These are phyloP conservation scores for Odontocerum albicorne DNA, from an alignment of 2,888 invertebrate genomes.

Conservation along the genomic window DNA sequence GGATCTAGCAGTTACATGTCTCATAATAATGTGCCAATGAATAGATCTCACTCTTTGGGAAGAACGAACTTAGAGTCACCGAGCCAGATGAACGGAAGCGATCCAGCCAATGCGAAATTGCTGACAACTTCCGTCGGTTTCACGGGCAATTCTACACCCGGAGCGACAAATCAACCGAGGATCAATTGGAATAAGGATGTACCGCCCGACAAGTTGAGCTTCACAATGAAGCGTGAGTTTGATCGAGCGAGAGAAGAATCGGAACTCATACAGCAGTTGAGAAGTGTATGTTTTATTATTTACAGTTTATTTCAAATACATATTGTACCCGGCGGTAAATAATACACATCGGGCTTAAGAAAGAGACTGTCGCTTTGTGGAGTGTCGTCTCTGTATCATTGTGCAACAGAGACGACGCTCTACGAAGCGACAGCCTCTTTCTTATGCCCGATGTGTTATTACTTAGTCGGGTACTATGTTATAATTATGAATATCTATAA, in stretches of 20 bases:
- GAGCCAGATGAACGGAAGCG: slow-evolving; percentile 13
- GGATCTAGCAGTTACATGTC: slow-evolving; percentile 61
- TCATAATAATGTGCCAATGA: slow-evolving; percentile 54
- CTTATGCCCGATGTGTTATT: no score
- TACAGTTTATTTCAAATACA: no score
- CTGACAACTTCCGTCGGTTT: slow-evolving; percentile 61
- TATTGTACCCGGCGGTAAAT: no score
- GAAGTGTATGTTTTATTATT: slow-evolving; percentile 70
- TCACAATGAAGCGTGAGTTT: slow-evolving; percentile 90
- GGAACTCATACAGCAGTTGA: slow-evolving; percentile 79
- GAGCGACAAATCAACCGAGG: slow-evolving; percentile 50
- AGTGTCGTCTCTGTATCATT: no score
- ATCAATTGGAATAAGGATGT: slow-evolving; percentile 76
- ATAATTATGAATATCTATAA: no score
- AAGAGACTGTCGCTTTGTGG: no score
- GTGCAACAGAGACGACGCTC: no score
- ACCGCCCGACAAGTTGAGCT: slow-evolving; percentile 75
- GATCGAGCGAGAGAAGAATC: slow-evolving; percentile 89
- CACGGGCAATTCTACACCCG: slow-evolving; percentile 58
- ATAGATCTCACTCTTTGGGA: slow-evolving; percentile 31
- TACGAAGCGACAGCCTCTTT: no score
- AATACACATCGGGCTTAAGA: no score
- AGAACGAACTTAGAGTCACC: slow-evolving; percentile 27
- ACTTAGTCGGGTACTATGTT: no score
- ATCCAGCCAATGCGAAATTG: slow-evolving; percentile 48